These are phyloP conservation scores for Nipponia nippon DNA, from an alignment of 2,113 vertebrate genomes.

Conservation along the genomic window DNA sequence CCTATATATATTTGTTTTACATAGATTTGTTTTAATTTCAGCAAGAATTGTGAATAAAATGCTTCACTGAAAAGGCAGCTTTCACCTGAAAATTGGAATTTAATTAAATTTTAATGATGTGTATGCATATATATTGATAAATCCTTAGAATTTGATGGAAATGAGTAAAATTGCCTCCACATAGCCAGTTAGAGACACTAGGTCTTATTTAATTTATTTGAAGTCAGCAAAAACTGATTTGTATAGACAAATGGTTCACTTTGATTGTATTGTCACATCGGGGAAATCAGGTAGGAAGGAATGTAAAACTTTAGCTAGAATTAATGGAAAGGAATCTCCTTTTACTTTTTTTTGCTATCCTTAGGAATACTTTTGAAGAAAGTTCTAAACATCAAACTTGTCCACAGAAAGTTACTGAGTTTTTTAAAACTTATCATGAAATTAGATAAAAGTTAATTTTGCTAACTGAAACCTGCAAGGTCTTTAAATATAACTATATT, in stretches of 20 bases:
- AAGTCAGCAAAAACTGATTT: conserved; percentile 14
- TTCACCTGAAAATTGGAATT: neutral
- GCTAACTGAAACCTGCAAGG: conserved; percentile 54
- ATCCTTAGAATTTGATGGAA: neutral
- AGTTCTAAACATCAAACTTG: conserved; percentile 11
- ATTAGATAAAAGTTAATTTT: conserved; percentile 64
- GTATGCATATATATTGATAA: neutral
- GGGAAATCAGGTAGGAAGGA: neutral
- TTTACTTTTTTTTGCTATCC: neutral
- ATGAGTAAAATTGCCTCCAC: neutral
- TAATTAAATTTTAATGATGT: neutral
- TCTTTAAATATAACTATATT: conserved; percentile 64
- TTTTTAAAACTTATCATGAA: conserved; percentile 53
- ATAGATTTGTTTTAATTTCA: neutral
- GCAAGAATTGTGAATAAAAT: neutral
- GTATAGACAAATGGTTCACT: conserved; percentile 2
- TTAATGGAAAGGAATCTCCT: neutral
- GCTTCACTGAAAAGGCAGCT: neutral
- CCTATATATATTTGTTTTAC: neutral
- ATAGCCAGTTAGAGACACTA: neutral
- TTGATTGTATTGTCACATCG: neutral
- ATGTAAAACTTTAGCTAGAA: neutral
- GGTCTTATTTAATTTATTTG: neutral
- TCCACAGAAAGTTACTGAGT: conserved; percentile 26
- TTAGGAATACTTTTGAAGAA: neutral